Base-by-base conservation (phyloP, 35 echinoderm and acorn worm species). In the Lytechinus pictus region DNA sequence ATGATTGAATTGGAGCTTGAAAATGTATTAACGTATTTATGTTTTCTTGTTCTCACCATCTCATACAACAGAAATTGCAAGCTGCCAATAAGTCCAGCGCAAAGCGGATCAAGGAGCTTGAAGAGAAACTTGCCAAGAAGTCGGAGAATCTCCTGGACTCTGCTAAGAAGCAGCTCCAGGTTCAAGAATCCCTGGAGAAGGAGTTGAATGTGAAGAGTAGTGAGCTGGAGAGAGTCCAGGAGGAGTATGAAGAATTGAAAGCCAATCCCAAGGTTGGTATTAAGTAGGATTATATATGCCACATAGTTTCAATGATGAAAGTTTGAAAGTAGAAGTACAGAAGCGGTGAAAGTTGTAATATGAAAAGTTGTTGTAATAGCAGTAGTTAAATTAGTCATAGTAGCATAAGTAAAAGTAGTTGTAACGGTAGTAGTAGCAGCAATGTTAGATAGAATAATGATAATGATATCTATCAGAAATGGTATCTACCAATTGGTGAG, bases 261-360 rank as follows among this genome's bases (percentile, higher is more conserved):
- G 98, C 87, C n/a, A 96, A 97, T 92, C 98, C 98, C 14, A 95
- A 99, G 97, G 98, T 99, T 53, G 11, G 51, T 79, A n/a, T 71
- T 19, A 13, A 71, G 24, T 71, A 71, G 16, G 19, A 9, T 58
- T 10, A 58, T 9, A 44, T 44, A 44, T 44, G 2, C 33, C 33
- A 44, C 33, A 44, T 44, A 44, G 33, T 44, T 44, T 44, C 33
- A 44, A n/a, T 44, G 33, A 44, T 44, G 33, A 44, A 44, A 44
- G 33, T 44, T 44, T 44, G 33, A 44, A 44, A 44, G 33, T 44
- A 44, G n/a, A n/a, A n/a, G 33, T 44, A 44, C 33, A 44, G 33
- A 44, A 44, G 33, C 2, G 2, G 33, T 44, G 33, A 44, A 44
- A 44, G 33, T 44, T 44, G 33, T 44, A 2, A 44, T 44, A 44